phyloP scores from a whole-genome alignment of 2,113 vertebrate species.

The Triplophysa dalaica region DNA sequence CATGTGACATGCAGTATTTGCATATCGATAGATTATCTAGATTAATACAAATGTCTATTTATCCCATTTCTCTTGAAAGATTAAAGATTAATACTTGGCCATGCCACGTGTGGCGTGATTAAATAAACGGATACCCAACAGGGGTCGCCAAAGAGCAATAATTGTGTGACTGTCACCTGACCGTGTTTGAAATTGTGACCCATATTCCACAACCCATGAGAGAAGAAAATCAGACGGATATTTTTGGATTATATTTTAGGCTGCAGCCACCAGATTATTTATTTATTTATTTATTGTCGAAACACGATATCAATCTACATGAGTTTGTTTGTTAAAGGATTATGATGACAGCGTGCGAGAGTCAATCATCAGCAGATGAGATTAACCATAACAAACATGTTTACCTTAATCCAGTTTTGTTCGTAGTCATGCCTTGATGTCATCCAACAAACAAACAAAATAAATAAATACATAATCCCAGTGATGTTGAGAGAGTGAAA shows the following conservation, averaged over 20 bases:
- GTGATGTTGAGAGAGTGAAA: background rate
- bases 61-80: too few relatives aligned
- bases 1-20: too few relatives aligned
- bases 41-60: too few relatives aligned
- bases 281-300: background rate
- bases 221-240: background rate
- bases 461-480: background rate
- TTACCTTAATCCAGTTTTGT: background rate
- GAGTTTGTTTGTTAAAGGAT: background rate
- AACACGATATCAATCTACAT: background rate
- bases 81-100: too few relatives aligned
- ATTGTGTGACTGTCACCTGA: conserved; percentile 31
- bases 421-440: background rate
- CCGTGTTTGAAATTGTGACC: background rate
- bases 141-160: conserved; percentile 27
- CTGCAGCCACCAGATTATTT: background rate
- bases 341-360: background rate
- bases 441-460: background rate
- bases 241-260: background rate
- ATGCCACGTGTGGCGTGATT: too few relatives aligned
- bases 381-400: background rate
- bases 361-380: background rate
- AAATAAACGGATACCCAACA: background rate
- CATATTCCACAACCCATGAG: background rate
- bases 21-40: too few relatives aligned